phyloP scores from a whole-genome alignment of 2,888 invertebrate species.

The Clunio marinus region DNA sequence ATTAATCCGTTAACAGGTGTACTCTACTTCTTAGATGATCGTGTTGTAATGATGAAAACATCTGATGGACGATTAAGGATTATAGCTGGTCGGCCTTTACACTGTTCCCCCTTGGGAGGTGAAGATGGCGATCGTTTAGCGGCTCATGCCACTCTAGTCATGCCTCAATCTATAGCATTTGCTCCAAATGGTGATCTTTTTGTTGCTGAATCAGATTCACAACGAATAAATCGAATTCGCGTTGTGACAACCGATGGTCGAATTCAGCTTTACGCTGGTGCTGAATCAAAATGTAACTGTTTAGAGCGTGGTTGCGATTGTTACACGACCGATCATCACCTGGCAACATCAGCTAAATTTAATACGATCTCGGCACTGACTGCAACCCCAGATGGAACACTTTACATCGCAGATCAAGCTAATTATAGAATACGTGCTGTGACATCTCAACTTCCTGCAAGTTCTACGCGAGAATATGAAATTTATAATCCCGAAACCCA shows the following conservation, averaged over 20 bases:
- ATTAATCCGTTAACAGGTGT: slow-evolving; percentile 93
- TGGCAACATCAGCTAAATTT: slow-evolving; percentile 90
- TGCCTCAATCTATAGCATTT: slow-evolving; percentile 92
- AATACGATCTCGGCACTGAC: slow-evolving; percentile 90
- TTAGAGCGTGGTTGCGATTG: slow-evolving; percentile 87
- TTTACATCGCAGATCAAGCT: slow-evolving; percentile 94
- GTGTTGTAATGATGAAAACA: slow-evolving; percentile 89
- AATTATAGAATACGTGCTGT: slow-evolving; percentile 83
- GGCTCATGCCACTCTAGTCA: slow-evolving; percentile 83
- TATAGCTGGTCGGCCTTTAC: slow-evolving; percentile 87
- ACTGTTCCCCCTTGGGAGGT: slow-evolving; percentile 78
- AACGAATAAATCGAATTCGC: slow-evolving; percentile 85
- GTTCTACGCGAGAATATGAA: slow-evolving; percentile 80
- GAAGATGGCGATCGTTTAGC: slow-evolving; percentile 77
- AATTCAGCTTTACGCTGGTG: slow-evolving; percentile 89
- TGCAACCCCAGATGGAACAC: slow-evolving; percentile 88
- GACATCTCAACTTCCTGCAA: slow-evolving; percentile 83
- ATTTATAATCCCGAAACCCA: slow-evolving; percentile 93
- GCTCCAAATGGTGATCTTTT: slow-evolving; percentile 87
- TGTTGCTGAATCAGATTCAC: slow-evolving; percentile 93
- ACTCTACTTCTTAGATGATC: slow-evolving; percentile 92
- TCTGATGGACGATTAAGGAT: slow-evolving; percentile 87
- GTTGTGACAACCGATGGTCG: slow-evolving; percentile 91
- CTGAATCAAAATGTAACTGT: slow-evolving; percentile 91
- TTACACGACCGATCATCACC: slow-evolving; percentile 84